Evolutionary conservation across 2,888 invertebrate species (phyloP).

Genomic region (Dichetophora obliterata): DNA sequence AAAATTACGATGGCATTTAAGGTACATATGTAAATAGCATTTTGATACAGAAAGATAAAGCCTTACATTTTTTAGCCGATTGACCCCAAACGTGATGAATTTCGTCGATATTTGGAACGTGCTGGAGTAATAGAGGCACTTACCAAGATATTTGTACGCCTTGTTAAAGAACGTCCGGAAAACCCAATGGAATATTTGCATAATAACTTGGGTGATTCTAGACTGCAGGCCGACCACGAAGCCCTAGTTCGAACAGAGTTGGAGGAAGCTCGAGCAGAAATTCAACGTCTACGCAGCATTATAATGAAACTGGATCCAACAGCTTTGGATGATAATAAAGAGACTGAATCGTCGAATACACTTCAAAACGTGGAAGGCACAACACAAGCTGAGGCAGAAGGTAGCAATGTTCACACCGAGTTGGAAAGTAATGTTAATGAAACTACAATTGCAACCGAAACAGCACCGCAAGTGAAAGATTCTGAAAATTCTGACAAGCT

Average conservation of each 20-base stretch:
- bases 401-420: not conserved
- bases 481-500: not conserved
- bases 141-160: constrained; percentile 65
- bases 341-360: not conserved
- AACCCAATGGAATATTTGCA: constrained; percentile 66
- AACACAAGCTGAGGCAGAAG: no score
- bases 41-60: not conserved
- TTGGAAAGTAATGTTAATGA: not conserved
- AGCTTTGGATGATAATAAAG: constrained; percentile 47
- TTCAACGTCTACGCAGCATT: constrained; percentile 58
- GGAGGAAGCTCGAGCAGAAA: constrained; percentile 59
- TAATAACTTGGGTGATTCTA: constrained; percentile 62
- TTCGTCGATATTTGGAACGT: constrained; percentile 68
- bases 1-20: constrained; percentile 57
- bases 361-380: not conserved
- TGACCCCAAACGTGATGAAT: constrained; percentile 69
- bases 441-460: not conserved
- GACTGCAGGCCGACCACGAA: constrained; percentile 61
- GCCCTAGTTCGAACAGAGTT: constrained; percentile 61
- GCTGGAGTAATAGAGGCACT: constrained; percentile 67
- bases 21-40: constrained; percentile 49
- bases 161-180: constrained; percentile 64
- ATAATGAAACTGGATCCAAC: constrained; percentile 59
- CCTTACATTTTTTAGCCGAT: constrained; percentile 60
- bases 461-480: not conserved